Evolutionary conservation across 1,140 invertebrate genomes (phyloP).

Genomic region (Nomia melanderi): DNA sequence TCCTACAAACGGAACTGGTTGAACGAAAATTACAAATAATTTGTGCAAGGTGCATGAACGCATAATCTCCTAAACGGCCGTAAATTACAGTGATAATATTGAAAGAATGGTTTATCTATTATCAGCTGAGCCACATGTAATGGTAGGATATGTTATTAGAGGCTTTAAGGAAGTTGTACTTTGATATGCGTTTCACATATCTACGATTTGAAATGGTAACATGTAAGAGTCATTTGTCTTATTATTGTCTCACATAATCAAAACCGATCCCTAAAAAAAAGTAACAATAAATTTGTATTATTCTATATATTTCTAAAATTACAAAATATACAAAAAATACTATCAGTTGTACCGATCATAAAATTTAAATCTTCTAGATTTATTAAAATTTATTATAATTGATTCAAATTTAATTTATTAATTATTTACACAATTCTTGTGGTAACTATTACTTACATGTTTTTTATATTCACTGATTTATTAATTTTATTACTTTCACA

Average conservation of each 20-base stretch:
- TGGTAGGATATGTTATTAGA: not conserved
- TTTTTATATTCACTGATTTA: not conserved
- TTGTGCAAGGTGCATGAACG: not conserved
- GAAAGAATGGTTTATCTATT: not conserved
- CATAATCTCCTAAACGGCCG: not conserved
- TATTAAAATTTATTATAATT: too few species aligned
- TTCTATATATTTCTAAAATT: too few species aligned
- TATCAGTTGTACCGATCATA: too few species aligned
- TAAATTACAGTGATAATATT: constrained; percentile 1
- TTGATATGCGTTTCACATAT: not conserved
- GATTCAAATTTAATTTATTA: too few species aligned
- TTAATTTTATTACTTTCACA: not conserved
- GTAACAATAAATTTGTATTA: too few species aligned
- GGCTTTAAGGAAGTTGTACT: not conserved
- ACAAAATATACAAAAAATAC: too few species aligned
- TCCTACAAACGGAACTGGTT: not conserved
- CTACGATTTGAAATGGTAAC: not conserved
- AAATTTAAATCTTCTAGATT: too few species aligned
- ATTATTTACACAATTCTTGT: too few species aligned
- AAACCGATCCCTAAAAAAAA: not conserved
- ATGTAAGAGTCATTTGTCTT: too few species aligned
- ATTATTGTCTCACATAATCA: not conserved
- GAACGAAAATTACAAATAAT: not conserved
- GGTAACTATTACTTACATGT: too few species aligned
- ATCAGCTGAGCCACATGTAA: not conserved